These are phyloP conservation scores for Phymatocera aterrima DNA, from an alignment of 2,888 invertebrate genomes.

Conservation along the genomic window DNA sequence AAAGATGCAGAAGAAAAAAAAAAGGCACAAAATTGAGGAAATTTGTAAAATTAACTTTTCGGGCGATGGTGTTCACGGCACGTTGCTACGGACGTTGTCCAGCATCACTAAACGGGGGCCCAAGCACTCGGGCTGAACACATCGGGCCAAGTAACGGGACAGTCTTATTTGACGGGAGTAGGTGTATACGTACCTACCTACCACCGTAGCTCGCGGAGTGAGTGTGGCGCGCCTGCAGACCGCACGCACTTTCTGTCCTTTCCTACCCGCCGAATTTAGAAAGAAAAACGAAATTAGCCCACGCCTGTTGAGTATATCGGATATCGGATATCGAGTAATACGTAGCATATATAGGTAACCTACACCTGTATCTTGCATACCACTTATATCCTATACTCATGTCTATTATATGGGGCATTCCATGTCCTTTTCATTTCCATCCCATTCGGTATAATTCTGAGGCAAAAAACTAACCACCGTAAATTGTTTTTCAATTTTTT, in stretches of 20 bases:
- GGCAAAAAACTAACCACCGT: no score
- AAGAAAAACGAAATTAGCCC: slow-evolving; percentile 21
- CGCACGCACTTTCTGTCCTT: slow-evolving; percentile 26
- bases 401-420: slow-evolving; percentile 16
- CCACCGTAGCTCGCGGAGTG: no score
- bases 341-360: no score
- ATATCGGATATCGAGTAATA: slow-evolving; percentile 6
- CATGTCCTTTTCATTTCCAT: no score
- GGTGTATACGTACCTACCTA: no score
- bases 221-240: neutral
- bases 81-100: slow-evolving; percentile 29
- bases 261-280: slow-evolving; percentile 22
- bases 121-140: slow-evolving; percentile 31
- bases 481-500: no score
- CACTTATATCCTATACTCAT: no score
- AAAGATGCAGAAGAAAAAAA: no score
- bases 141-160: slow-evolving; percentile 68
- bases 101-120: slow-evolving; percentile 37
- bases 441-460: no score
- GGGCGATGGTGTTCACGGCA: neutral
- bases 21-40: neutral
- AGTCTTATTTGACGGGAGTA: slow-evolving; percentile 48
- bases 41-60: neutral
- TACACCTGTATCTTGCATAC: no score
- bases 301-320: neutral